Evolutionary conservation across 2,888 invertebrate species (phyloP).

Genomic region (Sinhomidia bicolor): DNA sequence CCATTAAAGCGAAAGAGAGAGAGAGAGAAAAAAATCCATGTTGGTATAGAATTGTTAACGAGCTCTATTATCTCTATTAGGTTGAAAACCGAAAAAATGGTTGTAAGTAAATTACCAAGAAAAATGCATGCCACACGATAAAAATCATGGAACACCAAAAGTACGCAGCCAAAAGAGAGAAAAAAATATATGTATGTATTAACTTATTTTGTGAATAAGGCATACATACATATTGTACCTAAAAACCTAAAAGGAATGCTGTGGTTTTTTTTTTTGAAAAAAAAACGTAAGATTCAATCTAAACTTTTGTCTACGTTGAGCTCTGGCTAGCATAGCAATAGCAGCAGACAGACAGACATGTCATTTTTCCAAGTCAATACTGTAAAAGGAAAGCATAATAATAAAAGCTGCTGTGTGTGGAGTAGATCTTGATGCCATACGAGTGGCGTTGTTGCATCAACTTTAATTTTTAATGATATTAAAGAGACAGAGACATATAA

Average conservation of each 20-base stretch:
- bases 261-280: no score
- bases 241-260: no score
- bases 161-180: neutral
- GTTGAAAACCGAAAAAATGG: conserved; percentile 44
- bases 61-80: conserved; percentile 42
- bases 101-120: conserved; percentile 35
- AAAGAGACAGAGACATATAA: neutral
- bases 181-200: no score
- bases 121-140: conserved; percentile 21
- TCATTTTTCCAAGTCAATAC: neutral
- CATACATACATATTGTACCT: no score
- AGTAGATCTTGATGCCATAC: no score
- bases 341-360: no score
- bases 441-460: neutral
- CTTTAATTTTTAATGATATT: neutral
- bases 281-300: no score
- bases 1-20: conserved; percentile 43
- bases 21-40: conserved; percentile 32
- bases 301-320: no score
- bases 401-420: neutral
- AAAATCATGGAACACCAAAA: neutral
- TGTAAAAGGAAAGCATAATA: neutral
- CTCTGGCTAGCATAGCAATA: no score
- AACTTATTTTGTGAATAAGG: no score
- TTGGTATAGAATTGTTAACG: conserved; percentile 45